Base-by-base conservation (phyloP, 2,797 vertebrate species). In the Thripadectes ignobilis region DNA sequence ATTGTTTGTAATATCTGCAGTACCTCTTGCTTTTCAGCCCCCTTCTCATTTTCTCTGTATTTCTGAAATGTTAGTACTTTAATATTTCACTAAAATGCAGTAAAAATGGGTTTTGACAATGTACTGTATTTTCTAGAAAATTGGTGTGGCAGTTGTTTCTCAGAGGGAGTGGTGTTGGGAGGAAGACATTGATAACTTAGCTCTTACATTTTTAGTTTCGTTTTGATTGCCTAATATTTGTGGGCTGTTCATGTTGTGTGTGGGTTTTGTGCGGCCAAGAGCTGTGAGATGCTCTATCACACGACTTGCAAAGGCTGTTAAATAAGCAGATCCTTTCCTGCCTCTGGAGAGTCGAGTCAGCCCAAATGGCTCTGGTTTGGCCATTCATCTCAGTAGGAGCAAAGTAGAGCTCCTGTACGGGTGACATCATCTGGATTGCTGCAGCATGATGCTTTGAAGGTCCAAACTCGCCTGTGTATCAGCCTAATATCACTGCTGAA, bases 401-500 rank as follows among this genome's bases (percentile, higher is more conserved):
- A 54, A 63, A 77, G 82, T 43, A 1, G 82, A 84, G 93, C 92
- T 89, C 74, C 58, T 0, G 0, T 36, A 16, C 32, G 29, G 78
- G 38, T 91, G 94, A 79, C 86, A 80, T 78, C 57, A 85, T 82
- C 74, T 19, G 55, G 26, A n/a, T 62, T 85, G 71, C 94, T 96
- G 94, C 92, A 82, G 55, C 51, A 0, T 30, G 80, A 20, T 92
- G 66, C 22, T 92, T 51, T 39, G 46, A 18, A 66, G 71, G 80
- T 19, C 67, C 78, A 17, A 19, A 6, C 76, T 92, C 5, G 1
- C 22, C 3, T 10, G 13, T 86, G 39, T 19, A 8, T n/a, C 75
- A 61, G 1, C 61, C 55, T 32, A 1, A 11, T 54, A 7, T 4
- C 5, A 1, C 43, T 54, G 39, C 7, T 76, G 1, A 43, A 54